phyloP scores from a whole-genome alignment of 64 coral and sea anemone genomes.

The Catalaphyllia jardinei region DNA sequence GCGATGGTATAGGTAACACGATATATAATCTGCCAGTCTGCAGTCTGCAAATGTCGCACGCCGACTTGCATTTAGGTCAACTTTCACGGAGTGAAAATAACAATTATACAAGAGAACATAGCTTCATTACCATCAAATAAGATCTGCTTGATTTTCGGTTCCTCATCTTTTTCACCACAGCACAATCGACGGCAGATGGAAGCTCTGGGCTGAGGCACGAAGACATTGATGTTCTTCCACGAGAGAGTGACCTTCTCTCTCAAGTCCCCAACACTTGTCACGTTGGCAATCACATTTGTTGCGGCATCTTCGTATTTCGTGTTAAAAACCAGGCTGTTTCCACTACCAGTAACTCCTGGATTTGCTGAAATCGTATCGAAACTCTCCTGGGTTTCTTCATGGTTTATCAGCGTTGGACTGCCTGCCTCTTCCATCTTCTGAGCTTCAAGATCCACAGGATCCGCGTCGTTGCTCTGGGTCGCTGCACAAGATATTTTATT shows the following conservation, averaged over 20 bases:
- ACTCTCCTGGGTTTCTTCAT: constrained; percentile 14
- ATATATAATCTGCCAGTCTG: too few relatives aligned
- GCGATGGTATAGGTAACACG: too few relatives aligned
- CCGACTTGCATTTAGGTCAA: too few relatives aligned
- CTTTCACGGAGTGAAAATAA: too few relatives aligned
- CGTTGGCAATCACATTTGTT: constrained; percentile 34
- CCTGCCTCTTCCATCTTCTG: constrained; percentile 14
- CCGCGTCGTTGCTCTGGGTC: neutral
- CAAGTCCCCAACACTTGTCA: constrained; percentile 21
- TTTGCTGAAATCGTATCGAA: neutral
- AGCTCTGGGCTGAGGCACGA: constrained; percentile 28
- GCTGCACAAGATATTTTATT: constrained; percentile 9
- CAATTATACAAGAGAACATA: neutral
- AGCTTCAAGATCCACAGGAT: too few relatives aligned
- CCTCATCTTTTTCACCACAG: constrained; percentile 2
- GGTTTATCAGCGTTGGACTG: constrained; percentile 6
- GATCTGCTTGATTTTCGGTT: constrained; percentile 60
- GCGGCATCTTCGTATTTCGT: constrained; percentile 8
- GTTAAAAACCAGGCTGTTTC: constrained; percentile 4
- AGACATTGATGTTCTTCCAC: constrained; percentile 73
- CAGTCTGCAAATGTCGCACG: too few relatives aligned
- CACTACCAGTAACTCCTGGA: neutral
- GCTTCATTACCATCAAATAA: constrained; percentile 68
- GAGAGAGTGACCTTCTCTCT: constrained; percentile 52
- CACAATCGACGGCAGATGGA: constrained; percentile 57